phyloP scores from a whole-genome alignment of 2,113 vertebrate species.

The Eulacestoma nigropectus region DNA sequence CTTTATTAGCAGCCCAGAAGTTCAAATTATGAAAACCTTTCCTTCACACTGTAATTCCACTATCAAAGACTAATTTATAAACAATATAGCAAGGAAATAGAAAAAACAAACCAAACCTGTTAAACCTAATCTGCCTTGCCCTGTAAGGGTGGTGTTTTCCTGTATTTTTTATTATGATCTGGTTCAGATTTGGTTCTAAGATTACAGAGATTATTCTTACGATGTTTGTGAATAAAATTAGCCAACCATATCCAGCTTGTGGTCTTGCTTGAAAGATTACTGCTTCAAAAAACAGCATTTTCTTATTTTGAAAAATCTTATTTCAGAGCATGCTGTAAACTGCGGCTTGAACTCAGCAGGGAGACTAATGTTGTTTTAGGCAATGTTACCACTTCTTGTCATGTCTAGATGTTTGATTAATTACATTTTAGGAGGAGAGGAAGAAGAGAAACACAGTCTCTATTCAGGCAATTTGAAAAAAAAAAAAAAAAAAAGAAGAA shows the following conservation, averaged over 20 bases:
- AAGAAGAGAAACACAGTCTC: not conserved
- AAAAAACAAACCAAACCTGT: not conserved
- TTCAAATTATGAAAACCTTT: not conserved
- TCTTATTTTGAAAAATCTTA: not conserved
- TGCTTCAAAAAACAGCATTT: not conserved
- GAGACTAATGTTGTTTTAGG: constrained; percentile 42
- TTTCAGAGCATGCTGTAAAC: not conserved
- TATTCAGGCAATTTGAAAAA: not conserved
- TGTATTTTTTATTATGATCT: not conserved
- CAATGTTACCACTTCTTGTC: not conserved
- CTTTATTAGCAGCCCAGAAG: not conserved
- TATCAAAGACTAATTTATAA: not conserved
- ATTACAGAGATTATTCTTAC: not conserved
- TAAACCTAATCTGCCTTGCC: not conserved
- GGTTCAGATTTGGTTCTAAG: not conserved
- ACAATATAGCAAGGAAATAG: not conserved
- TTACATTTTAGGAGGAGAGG: not conserved
- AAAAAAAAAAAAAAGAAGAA: not conserved
- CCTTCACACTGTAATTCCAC: not conserved
- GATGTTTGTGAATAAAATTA: not conserved
- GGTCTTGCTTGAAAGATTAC: not conserved
- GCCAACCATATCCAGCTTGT: not conserved
- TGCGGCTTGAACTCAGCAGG: not conserved
- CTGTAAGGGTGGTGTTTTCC: not conserved
- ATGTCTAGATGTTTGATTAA: not conserved